Conservation (phyloP, 2,888 invertebrate species). For the Drosophila setosimentum region DNA sequence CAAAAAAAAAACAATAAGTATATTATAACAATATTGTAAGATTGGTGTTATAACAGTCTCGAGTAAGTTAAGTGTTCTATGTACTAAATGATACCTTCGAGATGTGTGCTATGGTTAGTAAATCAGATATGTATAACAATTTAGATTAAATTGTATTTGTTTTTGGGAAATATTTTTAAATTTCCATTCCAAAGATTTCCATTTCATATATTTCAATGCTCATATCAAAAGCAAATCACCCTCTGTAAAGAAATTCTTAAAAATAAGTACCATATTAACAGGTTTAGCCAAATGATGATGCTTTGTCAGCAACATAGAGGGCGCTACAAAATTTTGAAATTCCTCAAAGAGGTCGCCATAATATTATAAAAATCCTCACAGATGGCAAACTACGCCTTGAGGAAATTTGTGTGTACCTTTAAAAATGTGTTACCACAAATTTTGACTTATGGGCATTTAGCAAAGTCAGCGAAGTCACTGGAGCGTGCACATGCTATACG, state of each 20-base stretch:
- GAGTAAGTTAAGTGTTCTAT: neutral
- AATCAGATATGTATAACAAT: neutral
- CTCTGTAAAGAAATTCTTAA: slow-evolving; percentile 4
- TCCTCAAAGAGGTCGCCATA: neutral
- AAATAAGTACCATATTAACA: neutral
- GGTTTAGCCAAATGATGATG: rapidly evolving
- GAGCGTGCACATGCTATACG: neutral
- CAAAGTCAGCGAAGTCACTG: neutral
- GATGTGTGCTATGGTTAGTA: neutral
- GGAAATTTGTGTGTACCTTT: neutral
- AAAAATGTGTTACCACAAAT: neutral
- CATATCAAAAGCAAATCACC: neutral
- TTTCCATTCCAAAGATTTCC: neutral
- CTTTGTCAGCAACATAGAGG: slow-evolving; percentile 19
- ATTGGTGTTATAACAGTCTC: neutral
- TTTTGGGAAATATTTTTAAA: neutral
- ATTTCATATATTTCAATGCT: neutral
- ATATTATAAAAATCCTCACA: neutral
- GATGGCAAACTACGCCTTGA: neutral
- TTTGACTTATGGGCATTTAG: too few relatives aligned
- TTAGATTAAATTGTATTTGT: neutral
- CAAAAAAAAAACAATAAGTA: neutral
- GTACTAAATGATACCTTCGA: neutral
- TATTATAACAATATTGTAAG: too few relatives aligned
- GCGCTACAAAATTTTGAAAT: neutral